phyloP scores from a whole-genome alignment of 2,888 invertebrate genomes.

The Acronicta aceris region DNA sequence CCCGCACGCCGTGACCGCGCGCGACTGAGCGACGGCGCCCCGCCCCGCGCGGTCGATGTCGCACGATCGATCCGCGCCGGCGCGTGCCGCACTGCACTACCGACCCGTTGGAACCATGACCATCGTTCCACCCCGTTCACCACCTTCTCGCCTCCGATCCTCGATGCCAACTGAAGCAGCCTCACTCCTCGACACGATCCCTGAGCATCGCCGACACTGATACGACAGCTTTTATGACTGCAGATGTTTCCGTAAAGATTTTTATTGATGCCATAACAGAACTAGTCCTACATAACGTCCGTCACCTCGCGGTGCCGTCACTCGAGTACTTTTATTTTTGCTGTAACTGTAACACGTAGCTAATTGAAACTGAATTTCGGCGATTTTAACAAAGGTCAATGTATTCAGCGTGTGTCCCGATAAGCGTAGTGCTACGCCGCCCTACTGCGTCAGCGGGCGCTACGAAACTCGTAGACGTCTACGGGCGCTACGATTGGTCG shows the following conservation, averaged over 20 bases:
- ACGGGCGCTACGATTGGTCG: conserved; percentile 78
- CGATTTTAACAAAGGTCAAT: conserved; percentile 74
- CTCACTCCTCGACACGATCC: conserved; percentile 45
- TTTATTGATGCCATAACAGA: conserved; percentile 67
- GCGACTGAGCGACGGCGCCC: conserved; percentile 73
- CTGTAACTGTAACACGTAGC: conserved; percentile 37
- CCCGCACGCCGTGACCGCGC: conserved; percentile 83
- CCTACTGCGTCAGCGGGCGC: conserved; percentile 80
- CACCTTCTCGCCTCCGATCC: conserved; percentile 53
- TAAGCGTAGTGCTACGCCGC: conserved; percentile 78
- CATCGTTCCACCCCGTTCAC: conserved; percentile 59
- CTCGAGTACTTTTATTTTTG: conserved; percentile 52
- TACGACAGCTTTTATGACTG: conserved; percentile 64
- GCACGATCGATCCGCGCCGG: conserved; percentile 60
- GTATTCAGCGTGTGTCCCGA: conserved; percentile 69
- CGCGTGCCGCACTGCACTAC: conserved; percentile 57
- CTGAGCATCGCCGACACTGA: conserved; percentile 49
- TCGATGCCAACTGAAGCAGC: conserved; percentile 49
- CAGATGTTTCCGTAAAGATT: conserved; percentile 60
- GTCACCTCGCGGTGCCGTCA: conserved; percentile 39
- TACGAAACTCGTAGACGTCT: conserved; percentile 84
- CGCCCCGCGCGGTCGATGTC: conserved; percentile 65
- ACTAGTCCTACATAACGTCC: conserved; percentile 48
- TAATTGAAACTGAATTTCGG: conserved; percentile 65
- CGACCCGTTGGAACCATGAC: conserved; percentile 64